phyloP scores from a whole-genome alignment of 2,113 vertebrate genomes.

The Hystrix cristata region DNA sequence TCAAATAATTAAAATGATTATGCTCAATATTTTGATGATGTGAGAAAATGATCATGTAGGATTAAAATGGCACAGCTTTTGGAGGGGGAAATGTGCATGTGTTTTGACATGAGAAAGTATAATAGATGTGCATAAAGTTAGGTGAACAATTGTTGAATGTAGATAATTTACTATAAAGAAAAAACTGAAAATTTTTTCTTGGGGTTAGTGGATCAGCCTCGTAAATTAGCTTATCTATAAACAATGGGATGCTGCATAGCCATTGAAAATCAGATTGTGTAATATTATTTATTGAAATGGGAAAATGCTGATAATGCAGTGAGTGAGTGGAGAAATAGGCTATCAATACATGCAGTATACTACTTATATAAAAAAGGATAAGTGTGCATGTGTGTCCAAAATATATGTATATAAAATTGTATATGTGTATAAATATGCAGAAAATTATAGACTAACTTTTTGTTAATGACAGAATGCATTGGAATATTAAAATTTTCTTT shows the following conservation, averaged over 20 bases:
- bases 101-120: neutral
- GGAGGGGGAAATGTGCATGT: neutral
- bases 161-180: neutral
- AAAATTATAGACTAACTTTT: constrained; percentile 4
- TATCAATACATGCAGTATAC: neutral
- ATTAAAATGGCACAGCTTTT: neutral
- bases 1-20: neutral
- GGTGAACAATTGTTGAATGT: neutral
- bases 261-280: neutral
- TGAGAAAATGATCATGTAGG: neutral
- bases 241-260: neutral
- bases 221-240: neutral
- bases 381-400: neutral
- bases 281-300: constrained; percentile 39
- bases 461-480: neutral
- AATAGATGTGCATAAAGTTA: neutral
- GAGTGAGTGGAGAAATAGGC: neutral
- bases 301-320: neutral
- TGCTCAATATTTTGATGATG: neutral
- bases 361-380: constrained; percentile 39
- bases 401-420: too few relatives aligned
- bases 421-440: neutral
- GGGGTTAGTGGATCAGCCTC: neutral
- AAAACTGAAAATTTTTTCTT: neutral
- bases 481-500: neutral